Evolutionary conservation across 2,113 vertebrate genomes (phyloP).

Genomic region (Pteruthius melanotis): DNA sequence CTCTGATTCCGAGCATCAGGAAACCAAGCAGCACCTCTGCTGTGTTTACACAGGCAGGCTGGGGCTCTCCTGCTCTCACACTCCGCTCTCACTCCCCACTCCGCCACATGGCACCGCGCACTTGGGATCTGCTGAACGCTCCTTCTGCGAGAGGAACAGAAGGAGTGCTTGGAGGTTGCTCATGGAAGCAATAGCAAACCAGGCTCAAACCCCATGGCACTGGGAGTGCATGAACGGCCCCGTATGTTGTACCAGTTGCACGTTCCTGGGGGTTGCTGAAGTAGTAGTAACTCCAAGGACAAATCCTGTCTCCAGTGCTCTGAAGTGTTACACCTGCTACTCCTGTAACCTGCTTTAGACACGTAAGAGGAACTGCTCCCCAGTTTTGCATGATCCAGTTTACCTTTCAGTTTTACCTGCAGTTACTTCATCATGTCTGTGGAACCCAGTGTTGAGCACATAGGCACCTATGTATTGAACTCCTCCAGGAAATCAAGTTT

Average conservation of each 20-base stretch:
- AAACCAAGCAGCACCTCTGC: not conserved
- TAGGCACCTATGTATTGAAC: not conserved
- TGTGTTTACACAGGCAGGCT: not conserved
- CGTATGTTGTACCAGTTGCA: not conserved
- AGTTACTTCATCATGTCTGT: not conserved
- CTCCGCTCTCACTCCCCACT: not conserved
- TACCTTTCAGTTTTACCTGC: not conserved
- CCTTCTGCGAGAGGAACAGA: not conserved
- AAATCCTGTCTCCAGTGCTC: not conserved
- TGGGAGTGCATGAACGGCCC: not conserved
- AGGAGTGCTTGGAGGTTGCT: not conserved
- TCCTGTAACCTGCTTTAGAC: not conserved
- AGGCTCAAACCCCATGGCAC: not conserved
- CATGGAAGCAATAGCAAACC: accelerated
- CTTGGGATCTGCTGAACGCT: not conserved
- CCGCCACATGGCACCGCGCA: not conserved
- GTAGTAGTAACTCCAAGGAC: not conserved
- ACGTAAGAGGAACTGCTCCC: not conserved
- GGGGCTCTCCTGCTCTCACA: not conserved
- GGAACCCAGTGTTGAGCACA: not conserved
- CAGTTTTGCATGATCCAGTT: not conserved
- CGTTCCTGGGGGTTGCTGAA: not conserved
- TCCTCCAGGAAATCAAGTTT: not conserved
- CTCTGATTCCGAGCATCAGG: not conserved
- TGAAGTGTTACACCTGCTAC: accelerated